Conservation (phyloP, 1,140 invertebrate species). For the Bathynomus jamesi region DNA sequence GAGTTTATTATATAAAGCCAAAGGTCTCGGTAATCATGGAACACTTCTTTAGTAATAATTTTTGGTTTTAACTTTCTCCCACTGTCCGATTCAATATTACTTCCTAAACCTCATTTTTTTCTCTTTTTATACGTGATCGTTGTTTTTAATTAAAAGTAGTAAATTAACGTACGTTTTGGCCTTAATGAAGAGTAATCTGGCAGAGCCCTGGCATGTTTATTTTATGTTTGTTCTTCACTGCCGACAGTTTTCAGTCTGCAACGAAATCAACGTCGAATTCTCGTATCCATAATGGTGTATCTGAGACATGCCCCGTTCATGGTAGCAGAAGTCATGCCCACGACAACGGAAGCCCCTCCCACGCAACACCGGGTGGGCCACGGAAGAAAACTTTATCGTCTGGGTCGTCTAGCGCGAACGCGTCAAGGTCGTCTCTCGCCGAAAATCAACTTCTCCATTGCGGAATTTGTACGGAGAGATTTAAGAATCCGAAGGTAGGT, state of each 20-base stretch:
- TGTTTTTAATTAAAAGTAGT: no score
- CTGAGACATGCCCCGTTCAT: conserved; percentile 13
- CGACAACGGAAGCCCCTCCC: not conserved
- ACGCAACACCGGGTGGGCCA: conserved; percentile 7
- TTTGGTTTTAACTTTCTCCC: no score
- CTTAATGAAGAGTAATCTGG: no score
- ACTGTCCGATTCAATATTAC: no score
- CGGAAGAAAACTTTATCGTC: not conserved
- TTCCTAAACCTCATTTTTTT: no score
- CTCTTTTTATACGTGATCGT: no score
- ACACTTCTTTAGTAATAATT: no score
- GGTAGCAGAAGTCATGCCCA: not conserved
- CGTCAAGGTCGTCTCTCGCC: conserved; percentile 16
- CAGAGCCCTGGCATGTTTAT: no score
- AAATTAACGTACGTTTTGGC: no score
- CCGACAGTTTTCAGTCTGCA: not conserved
- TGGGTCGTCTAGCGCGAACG: conserved; percentile 9
- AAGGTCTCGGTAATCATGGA: no score
- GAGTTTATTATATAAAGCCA: no score
- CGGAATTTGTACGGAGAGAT: conserved; percentile 25
- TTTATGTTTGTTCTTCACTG: no score
- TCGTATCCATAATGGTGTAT: not conserved
- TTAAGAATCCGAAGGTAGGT: conserved; percentile 32
- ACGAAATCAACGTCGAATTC: not conserved
- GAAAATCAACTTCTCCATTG: conserved; percentile 26